Percentiles rank a stretch among this genome's conserved stretches.
Evolutionary conservation across 2,888 invertebrate genomes (phyloP).

Genomic region (Caenorhabditis sulstoni): DNA sequence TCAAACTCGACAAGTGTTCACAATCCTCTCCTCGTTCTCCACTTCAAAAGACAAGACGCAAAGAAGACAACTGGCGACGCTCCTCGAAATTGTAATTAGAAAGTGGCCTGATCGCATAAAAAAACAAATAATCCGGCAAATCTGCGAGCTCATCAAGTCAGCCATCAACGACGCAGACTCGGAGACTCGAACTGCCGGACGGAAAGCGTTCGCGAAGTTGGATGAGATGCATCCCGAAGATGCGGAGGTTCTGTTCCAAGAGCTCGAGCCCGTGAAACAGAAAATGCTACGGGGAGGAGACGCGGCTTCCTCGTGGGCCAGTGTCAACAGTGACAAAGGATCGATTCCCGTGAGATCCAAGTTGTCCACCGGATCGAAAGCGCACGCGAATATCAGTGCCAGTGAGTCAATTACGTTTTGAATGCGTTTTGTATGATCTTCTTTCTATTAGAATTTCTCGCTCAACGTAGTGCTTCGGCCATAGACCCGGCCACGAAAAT

Average conservation of each 20-base stretch:
- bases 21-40: slow-evolving; percentile 39
- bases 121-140: slow-evolving; percentile 52
- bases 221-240: slow-evolving; percentile 50
- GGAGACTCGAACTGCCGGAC: slow-evolving; percentile 42
- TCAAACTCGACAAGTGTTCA: slow-evolving; percentile 58
- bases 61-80: slow-evolving; percentile 34
- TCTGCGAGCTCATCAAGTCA: slow-evolving; percentile 51
- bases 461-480: slow-evolving; percentile 50
- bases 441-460: slow-evolving; percentile 48
- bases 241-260: slow-evolving; percentile 44
- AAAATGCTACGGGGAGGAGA: slow-evolving; percentile 51
- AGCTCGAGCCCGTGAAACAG: slow-evolving; percentile 38
- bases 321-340: slow-evolving; percentile 49
- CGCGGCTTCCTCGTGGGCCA: slow-evolving; percentile 55
- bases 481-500: slow-evolving; percentile 41
- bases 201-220: slow-evolving; percentile 39
- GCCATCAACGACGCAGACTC: slow-evolving; percentile 54
- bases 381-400: slow-evolving; percentile 43
- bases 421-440: no score
- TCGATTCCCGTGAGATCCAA: slow-evolving; percentile 39
- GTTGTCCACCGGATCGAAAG: slow-evolving; percentile 36
- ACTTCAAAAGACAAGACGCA: slow-evolving; percentile 57
- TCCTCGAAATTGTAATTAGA: slow-evolving; percentile 33
- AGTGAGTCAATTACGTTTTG: no score
- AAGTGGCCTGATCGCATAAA: slow-evolving; percentile 50